Conservation (phyloP, 1,140 invertebrate species). For the Thalassaphorura encarpata region DNA sequence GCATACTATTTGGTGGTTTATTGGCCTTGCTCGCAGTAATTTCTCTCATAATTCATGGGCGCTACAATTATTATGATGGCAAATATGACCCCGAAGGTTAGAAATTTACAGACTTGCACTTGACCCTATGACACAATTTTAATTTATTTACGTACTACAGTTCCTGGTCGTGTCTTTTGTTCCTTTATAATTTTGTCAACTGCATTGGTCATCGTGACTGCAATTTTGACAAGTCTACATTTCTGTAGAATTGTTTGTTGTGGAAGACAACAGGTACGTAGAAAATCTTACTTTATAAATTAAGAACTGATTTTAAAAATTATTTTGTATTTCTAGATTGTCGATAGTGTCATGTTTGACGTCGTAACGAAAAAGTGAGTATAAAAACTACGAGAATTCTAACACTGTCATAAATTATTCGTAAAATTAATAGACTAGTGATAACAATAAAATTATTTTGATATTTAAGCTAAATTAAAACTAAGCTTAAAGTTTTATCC, state of each 20-base stretch:
- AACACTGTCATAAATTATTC: background rate
- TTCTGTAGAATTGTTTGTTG: slow-evolving; percentile 7
- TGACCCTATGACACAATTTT: background rate
- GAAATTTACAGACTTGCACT: background rate
- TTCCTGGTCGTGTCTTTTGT: slow-evolving; percentile 11
- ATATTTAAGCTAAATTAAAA: background rate
- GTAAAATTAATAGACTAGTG: background rate
- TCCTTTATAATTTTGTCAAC: slow-evolving; percentile 6
- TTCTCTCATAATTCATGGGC: slow-evolving; percentile 12
- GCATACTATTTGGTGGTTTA: background rate
- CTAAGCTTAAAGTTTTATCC: background rate
- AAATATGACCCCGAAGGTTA: slow-evolving; percentile 8
- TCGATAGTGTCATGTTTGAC: slow-evolving; percentile 8
- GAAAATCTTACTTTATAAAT: background rate
- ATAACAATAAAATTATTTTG: background rate
- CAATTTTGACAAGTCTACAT: slow-evolving; percentile 1
- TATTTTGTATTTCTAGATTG: slow-evolving; percentile 7
- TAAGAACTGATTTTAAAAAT: background rate
- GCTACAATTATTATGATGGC: background rate
- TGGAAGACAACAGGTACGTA: slow-evolving; percentile 1
- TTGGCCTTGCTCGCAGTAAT: slow-evolving; percentile 1
- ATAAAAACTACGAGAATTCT: background rate
- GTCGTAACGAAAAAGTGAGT: slow-evolving; percentile 5
- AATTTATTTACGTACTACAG: slow-evolving; percentile 1
- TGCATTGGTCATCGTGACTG: background rate